Base-by-base conservation (phyloP, 2,113 vertebrate genomes). In the Rhabdornis inornatus region DNA sequence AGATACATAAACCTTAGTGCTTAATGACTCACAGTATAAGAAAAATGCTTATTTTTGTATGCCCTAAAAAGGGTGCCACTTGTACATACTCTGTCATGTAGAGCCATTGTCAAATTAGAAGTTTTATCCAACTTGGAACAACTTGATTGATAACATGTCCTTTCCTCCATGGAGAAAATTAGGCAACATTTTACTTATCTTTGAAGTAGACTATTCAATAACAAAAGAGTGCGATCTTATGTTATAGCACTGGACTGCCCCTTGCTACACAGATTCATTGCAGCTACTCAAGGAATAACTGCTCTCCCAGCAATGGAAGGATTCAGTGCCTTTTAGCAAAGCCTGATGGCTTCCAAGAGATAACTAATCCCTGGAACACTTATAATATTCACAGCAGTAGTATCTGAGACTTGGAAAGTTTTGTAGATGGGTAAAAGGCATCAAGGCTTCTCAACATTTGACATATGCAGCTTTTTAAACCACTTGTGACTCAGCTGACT, bases 141-240 rank as follows among this genome's bases (percentile, higher is more conserved):
- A 28, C 20, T 14, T 35, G 7, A 74, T 14, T 31, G 59, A 55
- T 11, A 47, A 30, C 15, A 65, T 23, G 60, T 47, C 9, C 47
- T 44, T 59, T 59, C 30, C 30, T n/a, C 19, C 3, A 9, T 1
- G 4, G 16, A 66, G 31, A 31, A 66, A 68, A 47, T 61, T 10
- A 21, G 10, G 22, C 13, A 25, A 49, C 8, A 13, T 72, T 69
- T 40, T 25, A 57, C 8, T 75, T 23, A 23, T 3, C n/a, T 84
- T 49, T 64, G 27, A 70, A 68, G 47, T 4, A 31, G 8, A 25
- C 4, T 50, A 42, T 1, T 70, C 47, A 87, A 0, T 22, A 81
- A 59, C 4, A 37, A 35, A 53, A 61, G n/a, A 39, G 5, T 1
- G 2, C 4, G 9, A 11, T 27, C 25, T 61, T 40, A 11, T 0